phyloP scores from a whole-genome alignment of 1,140 invertebrate species.

The Leptinotarsa texana region DNA sequence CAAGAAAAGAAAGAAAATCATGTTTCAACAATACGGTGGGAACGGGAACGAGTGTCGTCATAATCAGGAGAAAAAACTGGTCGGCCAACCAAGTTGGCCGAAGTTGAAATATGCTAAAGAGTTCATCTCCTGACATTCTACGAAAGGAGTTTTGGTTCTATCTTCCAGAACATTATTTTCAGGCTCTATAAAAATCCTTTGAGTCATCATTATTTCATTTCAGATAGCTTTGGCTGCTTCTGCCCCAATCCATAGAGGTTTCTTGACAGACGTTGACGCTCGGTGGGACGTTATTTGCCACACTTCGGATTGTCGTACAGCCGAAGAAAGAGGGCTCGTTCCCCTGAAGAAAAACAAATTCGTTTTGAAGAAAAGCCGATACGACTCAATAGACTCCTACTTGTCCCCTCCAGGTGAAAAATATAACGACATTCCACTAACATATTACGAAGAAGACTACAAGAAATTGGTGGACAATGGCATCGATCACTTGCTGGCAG shows the following conservation, averaged over 20 bases:
- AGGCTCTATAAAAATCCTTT: no score
- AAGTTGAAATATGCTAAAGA: no score
- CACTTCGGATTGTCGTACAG: slow-evolving; percentile 94
- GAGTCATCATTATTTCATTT: slow-evolving; percentile 1
- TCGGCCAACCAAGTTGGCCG: no score
- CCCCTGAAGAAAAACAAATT: slow-evolving; percentile 80
- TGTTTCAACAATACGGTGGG: no score
- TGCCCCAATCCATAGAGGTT: slow-evolving; percentile 91
- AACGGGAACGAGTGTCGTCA: no score
- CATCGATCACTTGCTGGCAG: slow-evolving; percentile 87
- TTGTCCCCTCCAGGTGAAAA: slow-evolving; percentile 84
- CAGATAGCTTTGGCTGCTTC: slow-evolving; percentile 96
- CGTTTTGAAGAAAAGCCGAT: slow-evolving; percentile 93
- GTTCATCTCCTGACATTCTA: no score
- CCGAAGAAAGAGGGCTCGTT: slow-evolving; percentile 86
- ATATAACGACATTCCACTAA: slow-evolving; percentile 90
- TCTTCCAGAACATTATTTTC: no score
- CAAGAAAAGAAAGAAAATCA: no score
- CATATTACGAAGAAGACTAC: slow-evolving; percentile 84
- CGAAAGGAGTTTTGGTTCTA: no score
- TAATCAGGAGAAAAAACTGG: no score
- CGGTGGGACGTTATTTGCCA: slow-evolving; percentile 94
- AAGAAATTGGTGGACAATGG: slow-evolving; percentile 80
- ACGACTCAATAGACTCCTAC: slow-evolving; percentile 97
- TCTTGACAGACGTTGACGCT: slow-evolving; percentile 93